Conservation (phyloP, 2,888 invertebrate species). For the Amblyjoppa proteus region DNA sequence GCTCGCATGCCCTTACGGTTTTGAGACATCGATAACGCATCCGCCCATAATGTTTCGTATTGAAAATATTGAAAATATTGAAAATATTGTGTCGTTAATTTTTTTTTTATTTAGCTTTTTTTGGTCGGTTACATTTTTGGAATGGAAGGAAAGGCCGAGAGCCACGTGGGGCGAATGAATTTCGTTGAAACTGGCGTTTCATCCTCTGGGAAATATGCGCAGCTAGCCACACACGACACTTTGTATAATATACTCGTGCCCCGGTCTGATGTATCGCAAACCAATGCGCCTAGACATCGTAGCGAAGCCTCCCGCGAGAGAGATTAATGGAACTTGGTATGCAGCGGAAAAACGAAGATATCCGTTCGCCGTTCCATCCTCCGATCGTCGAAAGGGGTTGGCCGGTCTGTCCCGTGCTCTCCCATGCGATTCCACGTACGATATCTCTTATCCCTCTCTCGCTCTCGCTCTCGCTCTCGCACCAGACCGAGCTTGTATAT, state of each 20-base stretch:
- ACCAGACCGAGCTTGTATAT: constrained; percentile 38
- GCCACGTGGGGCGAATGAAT: too few species aligned
- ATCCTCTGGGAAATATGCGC: background rate
- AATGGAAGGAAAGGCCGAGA: too few species aligned
- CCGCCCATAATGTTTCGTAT: too few species aligned
- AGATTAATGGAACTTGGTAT: constrained; percentile 71
- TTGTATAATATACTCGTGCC: constrained; percentile 5
- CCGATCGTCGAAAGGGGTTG: constrained; percentile 60
- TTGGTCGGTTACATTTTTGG: too few species aligned
- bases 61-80: too few species aligned
- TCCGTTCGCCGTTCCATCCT: constrained; percentile 55
- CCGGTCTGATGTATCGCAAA: background rate
- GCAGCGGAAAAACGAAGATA: constrained; percentile 48
- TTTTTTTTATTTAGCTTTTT: too few species aligned
- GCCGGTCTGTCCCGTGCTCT: constrained; percentile 47
- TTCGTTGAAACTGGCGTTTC: background rate
- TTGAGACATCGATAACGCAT: too few species aligned
- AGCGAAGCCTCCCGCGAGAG: constrained; percentile 33
- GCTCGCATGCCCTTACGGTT: too few species aligned
- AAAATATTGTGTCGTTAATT: too few species aligned
- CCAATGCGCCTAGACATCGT: constrained; percentile 30
- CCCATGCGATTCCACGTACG: constrained; percentile 34
- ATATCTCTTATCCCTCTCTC: background rate
- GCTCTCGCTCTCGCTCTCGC: background rate
- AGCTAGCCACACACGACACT: background rate